Percentiles rank a stretch among this genome's conserved stretches.
Conservation (phyloP, 1,140 invertebrate species). For the Planococcus citri region DNA sequence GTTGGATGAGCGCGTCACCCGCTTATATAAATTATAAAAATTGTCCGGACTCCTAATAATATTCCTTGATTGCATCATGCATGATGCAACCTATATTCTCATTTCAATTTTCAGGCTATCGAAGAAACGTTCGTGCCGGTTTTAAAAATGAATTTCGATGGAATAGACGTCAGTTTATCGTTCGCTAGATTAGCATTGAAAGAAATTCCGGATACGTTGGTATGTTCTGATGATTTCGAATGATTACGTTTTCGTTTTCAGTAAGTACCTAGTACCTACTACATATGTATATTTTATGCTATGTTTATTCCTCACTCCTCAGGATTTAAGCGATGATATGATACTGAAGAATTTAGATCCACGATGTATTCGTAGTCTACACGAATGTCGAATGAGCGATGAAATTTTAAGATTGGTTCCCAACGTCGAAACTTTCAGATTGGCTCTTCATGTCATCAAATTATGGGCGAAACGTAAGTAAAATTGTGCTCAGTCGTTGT, state of each 20-base stretch:
- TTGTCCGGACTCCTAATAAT: too few relatives aligned
- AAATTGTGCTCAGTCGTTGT: background rate
- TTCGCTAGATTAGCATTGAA: constrained; percentile 88
- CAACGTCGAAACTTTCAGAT: constrained; percentile 84
- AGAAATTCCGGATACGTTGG: constrained; percentile 66
- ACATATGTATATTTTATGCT: too few relatives aligned
- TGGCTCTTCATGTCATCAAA: constrained; percentile 92
- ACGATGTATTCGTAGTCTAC: constrained; percentile 92
- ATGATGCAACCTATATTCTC: background rate
- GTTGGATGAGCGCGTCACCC: too few relatives aligned
- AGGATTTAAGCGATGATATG: constrained; percentile 81
- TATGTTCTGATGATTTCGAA: constrained; percentile 32
- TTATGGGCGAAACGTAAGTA: constrained; percentile 89
- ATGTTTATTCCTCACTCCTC: constrained; percentile 32
- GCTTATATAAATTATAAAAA: too few relatives aligned
- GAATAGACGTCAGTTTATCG: constrained; percentile 96
- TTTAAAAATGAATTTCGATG: constrained; percentile 98
- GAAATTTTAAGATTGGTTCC: constrained; percentile 93
- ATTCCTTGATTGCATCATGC: too few relatives aligned
- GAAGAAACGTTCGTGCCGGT: constrained; percentile 99
- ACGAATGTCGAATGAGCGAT: constrained; percentile 96
- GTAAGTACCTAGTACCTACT: too few relatives aligned
- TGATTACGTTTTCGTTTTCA: too few relatives aligned
- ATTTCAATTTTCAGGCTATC: constrained; percentile 51
- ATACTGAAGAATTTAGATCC: constrained; percentile 90